Evolutionary conservation across 1,140 invertebrate species (phyloP).

Genomic region (Wiebesia pumilae): DNA sequence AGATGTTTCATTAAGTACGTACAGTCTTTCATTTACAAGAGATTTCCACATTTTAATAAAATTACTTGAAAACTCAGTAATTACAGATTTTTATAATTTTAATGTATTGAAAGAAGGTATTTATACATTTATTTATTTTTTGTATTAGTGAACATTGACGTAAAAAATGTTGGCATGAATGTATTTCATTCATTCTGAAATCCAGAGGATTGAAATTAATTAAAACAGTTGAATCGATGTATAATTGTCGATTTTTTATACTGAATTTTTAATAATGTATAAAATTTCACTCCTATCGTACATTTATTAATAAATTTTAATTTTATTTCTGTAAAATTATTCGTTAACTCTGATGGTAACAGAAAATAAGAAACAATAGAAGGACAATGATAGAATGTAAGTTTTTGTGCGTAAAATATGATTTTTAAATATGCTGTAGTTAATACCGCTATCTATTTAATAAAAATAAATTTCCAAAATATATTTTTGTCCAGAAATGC

Average conservation of each 20-base stretch:
- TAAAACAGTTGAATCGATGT: background rate
- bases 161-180: background rate
- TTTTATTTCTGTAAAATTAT: background rate
- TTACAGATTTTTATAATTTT: background rate
- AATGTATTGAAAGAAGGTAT: background rate
- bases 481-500: too few species aligned
- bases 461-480: background rate
- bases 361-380: background rate
- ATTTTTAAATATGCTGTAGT: background rate
- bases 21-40: background rate
- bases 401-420: background rate
- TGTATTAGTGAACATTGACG: too few species aligned
- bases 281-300: background rate
- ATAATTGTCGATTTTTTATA: background rate
- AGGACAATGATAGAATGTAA: background rate
- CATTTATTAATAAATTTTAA: background rate
- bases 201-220: background rate
- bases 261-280: background rate
- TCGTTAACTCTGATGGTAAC: background rate
- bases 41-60: background rate
- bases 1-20: background rate
- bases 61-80: background rate
- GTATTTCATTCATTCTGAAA: background rate
- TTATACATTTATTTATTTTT: background rate
- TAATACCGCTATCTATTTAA: background rate